Evolutionary conservation across 2,888 invertebrate species (phyloP), one percentile per base, ranked within the genome.

Genomic region (Scaptomyza caliginosa): DNA sequence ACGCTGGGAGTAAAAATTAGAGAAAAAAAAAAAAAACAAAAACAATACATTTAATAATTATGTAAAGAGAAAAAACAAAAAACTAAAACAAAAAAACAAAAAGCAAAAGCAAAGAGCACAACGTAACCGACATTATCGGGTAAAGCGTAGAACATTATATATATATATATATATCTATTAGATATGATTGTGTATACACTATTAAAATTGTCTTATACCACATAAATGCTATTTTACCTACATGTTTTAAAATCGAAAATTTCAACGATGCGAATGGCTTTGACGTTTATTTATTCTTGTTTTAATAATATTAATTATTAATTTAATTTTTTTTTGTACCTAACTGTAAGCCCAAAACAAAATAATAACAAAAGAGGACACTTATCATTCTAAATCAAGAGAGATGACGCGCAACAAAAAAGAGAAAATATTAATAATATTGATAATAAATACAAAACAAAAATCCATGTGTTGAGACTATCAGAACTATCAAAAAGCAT

Each of bases 391-490:
- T 60, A 60, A 71, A 67, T 42, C 55, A 52, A 52, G 54, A 72
- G 54, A 67, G 55, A 72, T 26, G 48, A 72, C 30, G 48, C 32
- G 26, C 59, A 43, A 48, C 39, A 40, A 52, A 49, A 13, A 17
- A 34, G 34, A 48, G 8, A 42, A 42, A 56, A 45, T 34, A 54
- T 45, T 48, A 52, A 36, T 13, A 50, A 49, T 21, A 45, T 38
- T 42, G 50, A 45, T 17, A 55, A 51, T 43, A 49, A 52, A 8
- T n/a, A n/a, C n/a, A 34, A 34, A 34, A 34, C 7, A 4, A 16
- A 34, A 56, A 57, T 52, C 28, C 56, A 72, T 69, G 65, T 57
- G 64, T 73, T 72, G 48, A 64, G 69, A 73, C 64, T 56, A 69
- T 74, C 64, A 69, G 30, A 65, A 55, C 50, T 68, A 60, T 57